Percentiles rank a stretch among this genome's conserved stretches.
These are phyloP conservation scores for Pecten maximus DNA, from an alignment of 2,888 invertebrate genomes.

Conservation along the genomic window DNA sequence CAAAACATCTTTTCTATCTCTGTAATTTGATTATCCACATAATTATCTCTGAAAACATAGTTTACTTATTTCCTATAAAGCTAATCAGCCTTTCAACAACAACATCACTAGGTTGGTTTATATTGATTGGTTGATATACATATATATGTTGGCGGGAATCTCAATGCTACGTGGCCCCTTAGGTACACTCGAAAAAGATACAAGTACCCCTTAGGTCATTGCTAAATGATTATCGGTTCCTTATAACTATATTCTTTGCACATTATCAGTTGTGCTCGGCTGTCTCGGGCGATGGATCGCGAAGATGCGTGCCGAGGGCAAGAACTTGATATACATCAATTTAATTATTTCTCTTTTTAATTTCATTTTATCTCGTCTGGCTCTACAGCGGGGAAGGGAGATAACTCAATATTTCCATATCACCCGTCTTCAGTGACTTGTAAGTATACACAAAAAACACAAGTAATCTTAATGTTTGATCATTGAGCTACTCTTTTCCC, in stretches of 20 bases:
- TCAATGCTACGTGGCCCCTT: background rate
- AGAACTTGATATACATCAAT: slow-evolving; percentile 24
- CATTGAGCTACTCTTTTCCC: too few relatives aligned
- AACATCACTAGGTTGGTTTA: background rate
- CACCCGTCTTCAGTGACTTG: too few relatives aligned
- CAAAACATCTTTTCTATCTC: too few relatives aligned
- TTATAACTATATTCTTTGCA: background rate
- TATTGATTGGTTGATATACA: background rate
- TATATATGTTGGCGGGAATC: background rate
- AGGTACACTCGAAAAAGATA: slow-evolving; percentile 28
- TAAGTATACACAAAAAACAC: too few relatives aligned
- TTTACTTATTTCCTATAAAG: background rate
- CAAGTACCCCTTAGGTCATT: slow-evolving; percentile 22
- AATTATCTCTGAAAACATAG: background rate
- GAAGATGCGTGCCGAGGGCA: background rate
- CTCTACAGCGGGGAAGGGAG: background rate
- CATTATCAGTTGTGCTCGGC: background rate
- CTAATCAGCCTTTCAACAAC: background rate
- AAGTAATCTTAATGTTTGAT: too few relatives aligned
- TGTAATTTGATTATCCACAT: too few relatives aligned
- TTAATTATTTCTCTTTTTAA: slow-evolving; percentile 27
- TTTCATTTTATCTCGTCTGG: slow-evolving; percentile 21
- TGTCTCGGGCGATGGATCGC: background rate
- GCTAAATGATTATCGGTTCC: background rate
- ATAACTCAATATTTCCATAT: background rate